Base-by-base conservation (phyloP, 1,140 invertebrate species). In the Dufourea novaeangliae region DNA sequence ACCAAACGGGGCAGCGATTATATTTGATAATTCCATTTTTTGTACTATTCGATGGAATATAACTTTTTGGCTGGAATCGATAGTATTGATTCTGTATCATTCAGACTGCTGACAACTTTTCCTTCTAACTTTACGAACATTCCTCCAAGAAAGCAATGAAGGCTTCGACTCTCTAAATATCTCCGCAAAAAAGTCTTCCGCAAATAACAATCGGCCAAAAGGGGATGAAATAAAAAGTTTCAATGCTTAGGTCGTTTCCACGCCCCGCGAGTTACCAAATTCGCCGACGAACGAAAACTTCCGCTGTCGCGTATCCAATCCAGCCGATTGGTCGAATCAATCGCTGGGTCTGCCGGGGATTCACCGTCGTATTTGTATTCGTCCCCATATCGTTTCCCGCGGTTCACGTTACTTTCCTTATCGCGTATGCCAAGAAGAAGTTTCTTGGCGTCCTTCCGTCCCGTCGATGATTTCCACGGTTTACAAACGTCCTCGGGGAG, bases 371-470 rank as follows among this genome's bases (percentile, higher is more conserved):
- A 41, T 56, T 54, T 54, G 61, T 66, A 41, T 25, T 20, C 6
- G 17, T 32, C 25, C 50, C 29, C 37, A n/a, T 70, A 70, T 70
- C 74, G 8, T 62, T 77, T 54, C 56, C 1, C 66, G 17, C 29
- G 17, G 63, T 41, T 14, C 37, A 12, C 22, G 64, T 68, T 75
- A 46, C 63, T 25, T 59, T 46, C 29, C 46, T 3, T 29, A 2
- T 0, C 32, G 50, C 37, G 39, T 50, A 46, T 69, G 73, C 54
- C 52, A 71, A 71, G 34, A 77, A 71, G 34, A 77, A 71, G 25
- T 77, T 71, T 52, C 74, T 62, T 70, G 74, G 74, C 66, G n/a
- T 0, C 25, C 8, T 61, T 62, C 46, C 34, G n/a, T n/a, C 3
- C 32, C 17, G 20, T 34, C 57, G n/a, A 59, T 77, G 41, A 61